phyloP scores from a whole-genome alignment of 1,140 invertebrate species.

The Acromyrmex heyeri region DNA sequence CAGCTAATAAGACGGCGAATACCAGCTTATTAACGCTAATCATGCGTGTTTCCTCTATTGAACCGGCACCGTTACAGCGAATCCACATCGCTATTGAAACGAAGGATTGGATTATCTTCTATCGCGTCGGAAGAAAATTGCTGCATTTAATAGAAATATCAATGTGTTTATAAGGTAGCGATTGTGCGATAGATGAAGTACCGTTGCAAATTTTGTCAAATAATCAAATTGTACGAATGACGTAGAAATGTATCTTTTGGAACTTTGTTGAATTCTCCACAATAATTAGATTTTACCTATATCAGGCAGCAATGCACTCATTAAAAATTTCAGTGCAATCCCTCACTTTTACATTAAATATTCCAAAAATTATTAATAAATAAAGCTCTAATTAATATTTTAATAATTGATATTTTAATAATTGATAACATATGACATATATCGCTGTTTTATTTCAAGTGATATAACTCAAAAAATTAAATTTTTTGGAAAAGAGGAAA shows the following conservation, averaged over 20 bases:
- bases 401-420: not conserved
- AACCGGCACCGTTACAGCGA: slow-evolving; percentile 25
- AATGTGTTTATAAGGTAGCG: not conserved
- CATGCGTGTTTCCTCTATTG: slow-evolving; percentile 34
- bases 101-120: not conserved
- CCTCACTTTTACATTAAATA: not conserved
- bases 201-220: not conserved
- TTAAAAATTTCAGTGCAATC: not conserved
- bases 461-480: no score
- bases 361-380: not conserved
- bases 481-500: no score
- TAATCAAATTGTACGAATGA: not conserved
- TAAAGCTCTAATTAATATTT: not conserved
- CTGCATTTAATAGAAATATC: slow-evolving; percentile 27
- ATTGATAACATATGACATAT: not conserved
- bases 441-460: no score
- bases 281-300: not conserved
- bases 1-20: slow-evolving; percentile 36
- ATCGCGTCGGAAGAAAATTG: not conserved
- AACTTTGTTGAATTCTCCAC: not conserved
- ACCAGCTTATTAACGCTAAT: slow-evolving; percentile 46
- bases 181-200: not conserved
- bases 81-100: slow-evolving; percentile 14
- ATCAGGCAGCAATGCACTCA: not conserved
- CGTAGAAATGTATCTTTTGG: not conserved